Conservation (phyloP, 2,888 invertebrate species). For the Macrophya alboannulata region DNA sequence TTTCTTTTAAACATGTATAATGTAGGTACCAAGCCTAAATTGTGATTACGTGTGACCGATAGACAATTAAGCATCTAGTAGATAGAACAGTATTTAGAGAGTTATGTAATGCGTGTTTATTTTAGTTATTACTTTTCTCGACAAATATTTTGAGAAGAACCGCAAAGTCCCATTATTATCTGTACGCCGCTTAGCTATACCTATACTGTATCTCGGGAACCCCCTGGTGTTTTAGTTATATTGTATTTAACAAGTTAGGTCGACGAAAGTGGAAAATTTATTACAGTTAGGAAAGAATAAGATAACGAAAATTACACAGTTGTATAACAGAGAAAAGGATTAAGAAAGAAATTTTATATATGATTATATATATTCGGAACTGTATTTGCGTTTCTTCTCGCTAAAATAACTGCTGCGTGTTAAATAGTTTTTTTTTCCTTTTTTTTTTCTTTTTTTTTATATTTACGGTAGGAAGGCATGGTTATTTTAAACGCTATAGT, state of each 20-base stretch:
- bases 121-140: neutral
- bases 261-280: neutral
- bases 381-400: slow-evolving; percentile 6
- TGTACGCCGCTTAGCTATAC: neutral
- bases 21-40: slow-evolving; percentile 36
- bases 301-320: neutral
- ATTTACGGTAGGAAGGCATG: slow-evolving; percentile 46
- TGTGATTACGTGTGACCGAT: slow-evolving; percentile 46
- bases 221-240: neutral
- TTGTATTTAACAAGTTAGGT: neutral
- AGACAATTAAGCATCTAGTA: slow-evolving; percentile 43
- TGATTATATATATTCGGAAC: neutral
- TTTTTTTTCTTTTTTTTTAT: slow-evolving; percentile 3
- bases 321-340: neutral
- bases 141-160: slow-evolving; percentile 9
- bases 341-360: neutral
- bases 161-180: neutral
- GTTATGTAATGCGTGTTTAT: slow-evolving; percentile 28
- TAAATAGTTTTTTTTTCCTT: neutral
- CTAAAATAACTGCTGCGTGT: neutral
- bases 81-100: slow-evolving; percentile 39
- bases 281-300: neutral
- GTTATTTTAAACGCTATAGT: slow-evolving; percentile 40
- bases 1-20: slow-evolving; percentile 26
- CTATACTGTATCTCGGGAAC: neutral